Base-by-base conservation (phyloP, 2,888 invertebrate genomes). In the Koerneria pararmatus region DNA sequence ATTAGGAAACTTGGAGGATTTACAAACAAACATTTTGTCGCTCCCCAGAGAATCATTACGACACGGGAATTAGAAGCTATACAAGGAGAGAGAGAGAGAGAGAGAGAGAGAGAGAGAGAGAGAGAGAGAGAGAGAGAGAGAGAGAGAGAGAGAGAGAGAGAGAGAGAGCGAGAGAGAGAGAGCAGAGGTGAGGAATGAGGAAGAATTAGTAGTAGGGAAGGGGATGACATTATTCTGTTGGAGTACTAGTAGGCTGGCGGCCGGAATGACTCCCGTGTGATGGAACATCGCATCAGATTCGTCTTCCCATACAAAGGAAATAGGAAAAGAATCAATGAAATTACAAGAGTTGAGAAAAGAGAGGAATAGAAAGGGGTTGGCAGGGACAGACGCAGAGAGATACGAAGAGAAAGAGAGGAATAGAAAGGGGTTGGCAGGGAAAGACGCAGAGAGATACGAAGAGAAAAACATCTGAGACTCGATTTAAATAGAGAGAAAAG, bases 101-200 rank as follows among this genome's bases (percentile, higher is more conserved):
- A 41, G 41, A 41, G 41, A 41, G 41, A 41, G 41, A 41, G 41
- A 41, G 41, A 41, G 41, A 41, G 41, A 66, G 66, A 31, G 34
- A 32, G 32, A 57, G 24, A 22, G 51, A 22, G 24, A 22, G 19
- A 24, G 51, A n/a, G 15, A 22, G 51, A 41, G 8, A 19, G 8
- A 11, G 41, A 41, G 41, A 8, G 41, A 41, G 41, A 8, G 41
- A 41, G 41, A 41, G 41, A 41, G 41, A 41, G 41, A 41, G 41
- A 41, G 41, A n/a, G n/a, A n/a, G n/a, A n/a, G n/a, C n/a, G n/a
- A n/a, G n/a, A n/a, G n/a, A n/a, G n/a, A n/a, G n/a, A n/a, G n/a
- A n/a, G n/a, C n/a, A n/a, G n/a, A n/a, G n/a, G n/a, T n/a, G n/a
- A n/a, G n/a, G n/a, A n/a, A 19, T 11, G 41, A 41, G 41, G 19